These are phyloP conservation scores for Siderastrea radians DNA, from an alignment of 92 coral and sea anemone species.

Conservation along the genomic window DNA sequence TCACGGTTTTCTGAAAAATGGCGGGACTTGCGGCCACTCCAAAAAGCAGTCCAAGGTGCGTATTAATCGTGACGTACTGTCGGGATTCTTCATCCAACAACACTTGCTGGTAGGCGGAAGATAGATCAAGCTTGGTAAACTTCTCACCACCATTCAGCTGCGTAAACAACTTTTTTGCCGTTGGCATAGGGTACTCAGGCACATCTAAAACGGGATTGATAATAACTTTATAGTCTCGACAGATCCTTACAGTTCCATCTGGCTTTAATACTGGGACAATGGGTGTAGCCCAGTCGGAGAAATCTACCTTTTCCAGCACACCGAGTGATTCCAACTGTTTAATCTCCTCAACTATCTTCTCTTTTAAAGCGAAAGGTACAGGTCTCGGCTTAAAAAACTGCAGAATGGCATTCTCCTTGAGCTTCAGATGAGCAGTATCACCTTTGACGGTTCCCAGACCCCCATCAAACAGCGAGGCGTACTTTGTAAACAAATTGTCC, in stretches of 20 bases:
- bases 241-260: background rate
- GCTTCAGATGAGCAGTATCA: conserved; percentile 41
- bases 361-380: conserved; percentile 57
- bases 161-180: too few relatives aligned
- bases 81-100: too few relatives aligned
- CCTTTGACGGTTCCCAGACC: conserved; percentile 62
- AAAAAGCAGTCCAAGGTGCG: background rate
- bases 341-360: conserved; percentile 50
- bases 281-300: conserved; percentile 51
- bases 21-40: too few relatives aligned
- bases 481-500: conserved; percentile 25
- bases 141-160: too few relatives aligned
- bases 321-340: conserved; percentile 51
- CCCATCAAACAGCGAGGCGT: conserved; percentile 61
- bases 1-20: too few relatives aligned
- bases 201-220: too few relatives aligned
- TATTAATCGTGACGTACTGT: too few relatives aligned
- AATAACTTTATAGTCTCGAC: too few relatives aligned
- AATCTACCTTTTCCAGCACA: conserved; percentile 51
- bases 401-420: conserved; percentile 62
- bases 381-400: conserved; percentile 61
- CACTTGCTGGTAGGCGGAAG: too few relatives aligned
- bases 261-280: conserved; percentile 51
- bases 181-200: too few relatives aligned
- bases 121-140: too few relatives aligned